Base-by-base conservation (phyloP, 35 echinoderm and acorn worm genomes). In the Stichopus chloronotus region DNA sequence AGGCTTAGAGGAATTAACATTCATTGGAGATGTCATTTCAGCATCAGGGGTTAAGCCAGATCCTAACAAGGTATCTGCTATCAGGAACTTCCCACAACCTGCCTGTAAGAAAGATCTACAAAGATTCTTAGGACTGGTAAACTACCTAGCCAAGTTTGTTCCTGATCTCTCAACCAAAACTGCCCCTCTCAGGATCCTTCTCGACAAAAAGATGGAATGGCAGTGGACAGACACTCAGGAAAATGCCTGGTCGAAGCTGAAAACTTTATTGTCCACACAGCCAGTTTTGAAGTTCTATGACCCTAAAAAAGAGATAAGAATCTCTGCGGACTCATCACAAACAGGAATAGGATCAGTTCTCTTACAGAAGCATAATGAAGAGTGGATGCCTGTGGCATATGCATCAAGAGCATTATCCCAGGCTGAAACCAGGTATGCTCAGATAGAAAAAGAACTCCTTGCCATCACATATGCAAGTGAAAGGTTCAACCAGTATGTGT, bases 11-110 rank as follows among this genome's bases (percentile, higher is more conserved):
- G 58, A 79, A 69, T 24, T 94, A 56, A 88, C 84, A 11, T 94
- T 88, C 59, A 94, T 94, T 72, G 92, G 92, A 53, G 91, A 92
- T 78, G 16, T 82, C 9, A 6, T 92, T 52, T 60, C 76, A n/a
- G n/a, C n/a, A n/a, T n/a, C n/a, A 13, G 92, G 65, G 7, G 84
- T 94, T 55, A 25, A 88, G 72, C 84, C 71, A 52, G 92, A 89
- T 69, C 65, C 84, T 14, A 53, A 14, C 10, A 89, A 94, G 74
- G 63, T 89, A 20, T 86, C 78, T 53, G 92, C 92, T 9, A 87
- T 93, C 20, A 25, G 10, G 7, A 93, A 93, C 57, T 22, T 93
- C 21, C 56, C 11, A 57, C 10, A 56, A 86, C 92, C 92, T 9
- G 19, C 60, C 68, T 25, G 21, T 7, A 93, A 84, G 43, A 78